Evolutionary conservation across 1,140 invertebrate genomes (phyloP), one percentile per base, ranked within the genome.

Genomic region (Drosophila navojoa): DNA sequence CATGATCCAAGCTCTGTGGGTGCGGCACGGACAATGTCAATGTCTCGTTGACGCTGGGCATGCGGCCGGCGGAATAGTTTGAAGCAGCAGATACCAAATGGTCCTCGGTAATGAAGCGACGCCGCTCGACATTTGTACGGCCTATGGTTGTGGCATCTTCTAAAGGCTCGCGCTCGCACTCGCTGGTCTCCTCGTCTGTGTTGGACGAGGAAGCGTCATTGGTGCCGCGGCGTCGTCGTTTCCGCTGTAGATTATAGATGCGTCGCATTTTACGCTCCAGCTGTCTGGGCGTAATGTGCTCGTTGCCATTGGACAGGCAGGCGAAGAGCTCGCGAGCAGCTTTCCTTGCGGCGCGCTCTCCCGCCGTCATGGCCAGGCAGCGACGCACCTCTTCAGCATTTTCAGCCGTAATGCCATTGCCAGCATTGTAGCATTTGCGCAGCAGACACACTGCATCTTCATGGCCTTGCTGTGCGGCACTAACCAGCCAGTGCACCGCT

Each of bases 381-480:
- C 94, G 95, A 90, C 96, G 96, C 1, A 98, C 96, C 81, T 98
- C 97, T 9, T 95, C 94, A 73, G 95, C 95, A 91, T 97, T 97
- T 58, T 96, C 95, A 62, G 96, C 94, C 11, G 95, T 96, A 7
- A 97, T 96, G 10, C 97, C 96, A 79, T 95, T 94, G 29, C 96
- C 96, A 29, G 94, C 95, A 25, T 95, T 93, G 42, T 96, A 94
- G 92, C 97, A 98, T 92, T 96, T 94, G 81, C 94, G 94, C 32
- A 98, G 93, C 76, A 97, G 93, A 61, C 95, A 94, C 22, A 96
- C 97, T 4, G 97, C 97, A 91, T 97, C 96, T 69, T 95, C 93
- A 90, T 98, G 97, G 3, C 97, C 97, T 92, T 98, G 97, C 82
- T 97, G 96, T 0, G 97, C 97, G 1, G 97, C 97, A 92, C 96